Base-by-base conservation (phyloP, 1,140 invertebrate species). In the Drosophila quadrilineata region DNA sequence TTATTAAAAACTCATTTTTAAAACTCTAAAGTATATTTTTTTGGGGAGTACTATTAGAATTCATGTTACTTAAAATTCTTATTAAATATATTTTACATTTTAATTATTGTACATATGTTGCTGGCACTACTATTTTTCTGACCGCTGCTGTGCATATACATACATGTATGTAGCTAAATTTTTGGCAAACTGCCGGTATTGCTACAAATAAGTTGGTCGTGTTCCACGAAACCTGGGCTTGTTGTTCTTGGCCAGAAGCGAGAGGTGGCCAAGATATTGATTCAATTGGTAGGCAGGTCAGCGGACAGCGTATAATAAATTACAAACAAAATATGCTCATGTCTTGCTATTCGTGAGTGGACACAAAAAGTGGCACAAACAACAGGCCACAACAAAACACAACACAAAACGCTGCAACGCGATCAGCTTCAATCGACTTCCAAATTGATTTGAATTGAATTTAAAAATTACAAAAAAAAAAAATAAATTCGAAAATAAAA, bases 261-360 rank as follows among this genome's bases (percentile, higher is more conserved):
- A 14, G 9, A 6, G 31, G 10, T 4, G 14, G 16, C n/a, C 16
- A 10, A 35, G 33, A 35, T 35, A 35, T 35, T 22, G 36, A 40
- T 76, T 84, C 50, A 86, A 86, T 85, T 79, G 38, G 71, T 85
- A 79, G 67, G 67, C 79, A 77, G 36, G 49, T 57, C 67, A 65
- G 49, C 38, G 56, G n/a, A 71, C 68, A 68, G 67, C 63, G 69
- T 86, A 76, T 86, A 63, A 85, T 86, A 85, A 85, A 85, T 85
- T 80, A 85, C 75, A 72, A 75, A 71, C 66, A 79, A 85, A 85
- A 85, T 85, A 85, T 85, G 80, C 80, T 73, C 80, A 65, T 79
- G 80, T 86, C 65, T 79, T n/a, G n/a, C n/a, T n/a, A n/a, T n/a
- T 69, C 75, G 75, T 73, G 80, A 75, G 68, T 85, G 63, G 79